Percentiles rank a stretch among this genome's conserved stretches.
Conservation (phyloP, 2,797 vertebrate species). For the Lemur catta region DNA sequence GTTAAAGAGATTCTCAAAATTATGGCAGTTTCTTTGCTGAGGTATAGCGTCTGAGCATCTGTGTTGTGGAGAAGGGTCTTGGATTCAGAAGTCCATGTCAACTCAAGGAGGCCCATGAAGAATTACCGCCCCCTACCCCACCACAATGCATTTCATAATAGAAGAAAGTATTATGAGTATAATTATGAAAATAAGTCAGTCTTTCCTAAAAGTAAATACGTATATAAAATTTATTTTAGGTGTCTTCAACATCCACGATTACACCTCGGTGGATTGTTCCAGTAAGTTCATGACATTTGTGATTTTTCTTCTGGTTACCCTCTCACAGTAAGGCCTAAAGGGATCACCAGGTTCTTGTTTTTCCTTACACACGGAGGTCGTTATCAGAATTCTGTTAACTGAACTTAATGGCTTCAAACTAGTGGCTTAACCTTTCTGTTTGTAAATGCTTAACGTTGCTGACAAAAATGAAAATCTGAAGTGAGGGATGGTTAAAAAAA, state of each 20-base stretch:
- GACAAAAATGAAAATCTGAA: conserved; percentile 19
- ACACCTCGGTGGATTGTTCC: conserved; percentile 95
- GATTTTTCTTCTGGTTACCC: background rate
- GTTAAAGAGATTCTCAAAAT: background rate
- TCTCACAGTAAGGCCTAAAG: background rate
- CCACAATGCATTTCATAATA: background rate
- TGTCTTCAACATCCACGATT: conserved; percentile 86
- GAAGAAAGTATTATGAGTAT: background rate
- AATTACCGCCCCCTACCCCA: background rate
- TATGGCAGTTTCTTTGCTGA: background rate
- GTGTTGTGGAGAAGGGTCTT: background rate
- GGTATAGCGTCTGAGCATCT: background rate
- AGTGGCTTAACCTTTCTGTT: conserved; percentile 13
- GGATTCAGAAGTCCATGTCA: background rate
- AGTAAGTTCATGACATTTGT: conserved; percentile 78
- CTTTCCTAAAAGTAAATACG: conserved; percentile 50
- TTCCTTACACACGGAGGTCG: background rate
- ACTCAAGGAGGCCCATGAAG: background rate
- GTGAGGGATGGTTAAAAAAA: background rate
- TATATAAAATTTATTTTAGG: conserved; percentile 78
- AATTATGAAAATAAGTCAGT: conserved; percentile 19
- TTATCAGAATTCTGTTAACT: background rate
- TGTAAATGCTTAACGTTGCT: conserved; percentile 23
- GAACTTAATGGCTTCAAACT: conserved; percentile 3
- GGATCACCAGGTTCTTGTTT: background rate